Conservation (phyloP, 64 coral and sea anemone genomes). For the Hydrozoanthus tunicans region DNA sequence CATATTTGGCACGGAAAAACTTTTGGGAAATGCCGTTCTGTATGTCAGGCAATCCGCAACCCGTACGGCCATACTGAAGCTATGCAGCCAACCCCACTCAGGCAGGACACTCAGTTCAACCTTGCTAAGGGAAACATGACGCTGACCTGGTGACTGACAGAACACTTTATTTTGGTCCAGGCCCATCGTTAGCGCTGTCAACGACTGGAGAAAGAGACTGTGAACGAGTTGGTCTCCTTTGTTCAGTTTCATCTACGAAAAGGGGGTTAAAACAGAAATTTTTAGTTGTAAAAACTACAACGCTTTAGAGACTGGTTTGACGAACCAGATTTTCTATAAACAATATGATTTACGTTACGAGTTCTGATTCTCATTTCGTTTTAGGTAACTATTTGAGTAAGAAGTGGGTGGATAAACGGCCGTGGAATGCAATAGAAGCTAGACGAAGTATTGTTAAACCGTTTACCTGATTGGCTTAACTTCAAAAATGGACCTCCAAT, state of each 20-base stretch:
- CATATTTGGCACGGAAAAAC: conserved; percentile 67
- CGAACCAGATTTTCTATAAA: too few species aligned
- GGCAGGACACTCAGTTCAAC: conserved; percentile 28
- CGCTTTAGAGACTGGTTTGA: too few species aligned
- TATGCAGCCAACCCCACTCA: conserved; percentile 80
- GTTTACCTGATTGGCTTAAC: too few species aligned
- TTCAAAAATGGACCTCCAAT: too few species aligned
- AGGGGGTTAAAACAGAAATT: background rate
- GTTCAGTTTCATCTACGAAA: conserved; percentile 59
- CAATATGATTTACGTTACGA: too few species aligned
- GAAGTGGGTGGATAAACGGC: too few species aligned
- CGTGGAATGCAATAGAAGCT: too few species aligned
- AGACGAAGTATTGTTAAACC: too few species aligned
- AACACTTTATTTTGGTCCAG: conserved; percentile 74
- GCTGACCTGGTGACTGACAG: conserved; percentile 29
- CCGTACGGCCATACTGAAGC: conserved; percentile 57
- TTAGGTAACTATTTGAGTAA: too few species aligned
- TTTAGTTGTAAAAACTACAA: background rate
- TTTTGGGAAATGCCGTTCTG: conserved; percentile 63
- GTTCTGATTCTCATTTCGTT: too few species aligned
- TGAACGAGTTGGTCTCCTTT: conserved; percentile 83
- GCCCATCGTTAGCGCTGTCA: conserved; percentile 65
- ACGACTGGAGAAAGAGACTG: conserved; percentile 81
- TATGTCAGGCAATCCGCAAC: conserved; percentile 77
- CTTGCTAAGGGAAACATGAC: background rate